phyloP scores from a whole-genome alignment of 1,140 invertebrate genomes.

The Lycorma delicatula region DNA sequence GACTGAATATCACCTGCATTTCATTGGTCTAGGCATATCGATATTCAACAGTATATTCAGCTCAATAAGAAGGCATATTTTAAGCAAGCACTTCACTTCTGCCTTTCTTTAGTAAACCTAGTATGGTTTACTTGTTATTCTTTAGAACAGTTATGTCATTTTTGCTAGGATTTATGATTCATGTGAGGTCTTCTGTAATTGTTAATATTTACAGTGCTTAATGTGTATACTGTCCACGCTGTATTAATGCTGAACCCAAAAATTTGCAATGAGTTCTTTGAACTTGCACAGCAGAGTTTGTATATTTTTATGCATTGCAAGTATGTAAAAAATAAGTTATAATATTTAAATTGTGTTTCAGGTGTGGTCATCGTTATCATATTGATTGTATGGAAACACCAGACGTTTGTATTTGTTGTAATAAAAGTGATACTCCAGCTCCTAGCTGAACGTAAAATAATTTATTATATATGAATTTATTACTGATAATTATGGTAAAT shows the following conservation, averaged over 20 bases:
- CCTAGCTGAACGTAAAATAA: no score
- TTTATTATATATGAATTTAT: no score
- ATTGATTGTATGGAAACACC: slow-evolving; percentile 23
- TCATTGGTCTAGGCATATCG: no score
- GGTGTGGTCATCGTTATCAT: slow-evolving; percentile 31
- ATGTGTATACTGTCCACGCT: not conserved
- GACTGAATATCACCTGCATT: no score
- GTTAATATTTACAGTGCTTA: not conserved
- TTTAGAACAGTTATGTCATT: no score
- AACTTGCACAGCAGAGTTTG: not conserved
- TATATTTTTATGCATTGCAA: not conserved
- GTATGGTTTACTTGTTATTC: no score
- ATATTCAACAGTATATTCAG: no score
- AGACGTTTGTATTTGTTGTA: slow-evolving; percentile 19
- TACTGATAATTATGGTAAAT: no score
- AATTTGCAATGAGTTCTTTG: not conserved
- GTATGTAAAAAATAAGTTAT: slow-evolving; percentile 1
- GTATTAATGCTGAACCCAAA: not conserved
- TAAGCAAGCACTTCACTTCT: no score
- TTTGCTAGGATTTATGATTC: not conserved
- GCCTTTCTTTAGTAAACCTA: no score
- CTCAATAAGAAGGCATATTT: no score
- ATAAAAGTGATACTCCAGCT: slow-evolving; percentile 16
- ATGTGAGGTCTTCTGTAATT: slow-evolving; percentile 7
- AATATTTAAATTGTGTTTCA: slow-evolving; percentile 17